phyloP scores from a whole-genome alignment of 2,888 invertebrate species.

The Rhabditophanes sp. region DNA sequence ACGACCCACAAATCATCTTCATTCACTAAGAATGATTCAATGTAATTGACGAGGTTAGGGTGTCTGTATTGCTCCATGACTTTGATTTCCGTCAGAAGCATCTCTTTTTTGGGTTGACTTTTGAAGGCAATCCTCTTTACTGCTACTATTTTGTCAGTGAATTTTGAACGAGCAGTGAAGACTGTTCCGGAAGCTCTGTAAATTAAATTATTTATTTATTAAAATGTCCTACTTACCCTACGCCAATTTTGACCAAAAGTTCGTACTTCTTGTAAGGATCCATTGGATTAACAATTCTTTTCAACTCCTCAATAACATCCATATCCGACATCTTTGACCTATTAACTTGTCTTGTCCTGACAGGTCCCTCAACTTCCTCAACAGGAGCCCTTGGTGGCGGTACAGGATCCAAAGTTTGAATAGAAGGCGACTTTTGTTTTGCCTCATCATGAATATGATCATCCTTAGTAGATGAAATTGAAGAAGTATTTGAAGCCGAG shows the following conservation, averaged over 20 bases:
- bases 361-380: too few relatives aligned
- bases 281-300: slow-evolving; percentile 48
- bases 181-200: slow-evolving; percentile 43
- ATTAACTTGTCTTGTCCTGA: too few relatives aligned
- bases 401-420: too few relatives aligned
- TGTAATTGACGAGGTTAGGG: slow-evolving; percentile 78
- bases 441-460: too few relatives aligned
- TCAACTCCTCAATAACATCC: slow-evolving; percentile 26
- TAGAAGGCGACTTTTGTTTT: too few relatives aligned
- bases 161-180: slow-evolving; percentile 25
- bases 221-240: slow-evolving; percentile 58
- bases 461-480: too few relatives aligned
- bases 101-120: slow-evolving; percentile 83
- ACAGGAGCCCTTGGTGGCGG: too few relatives aligned
- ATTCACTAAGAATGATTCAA: slow-evolving; percentile 52
- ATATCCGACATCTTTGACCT: too few relatives aligned
- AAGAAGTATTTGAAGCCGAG: too few relatives aligned
- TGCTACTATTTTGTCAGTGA: slow-evolving; percentile 58
- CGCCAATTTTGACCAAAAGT: slow-evolving; percentile 66
- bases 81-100: slow-evolving; percentile 77
- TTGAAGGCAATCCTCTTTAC: slow-evolving; percentile 87
- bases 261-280: slow-evolving; percentile 67
- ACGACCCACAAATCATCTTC: slow-evolving; percentile 82
- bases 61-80: slow-evolving; percentile 78
- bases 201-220: slow-evolving; percentile 2